Evolutionary conservation across 2,797 vertebrate genomes (phyloP), one percentile per base, ranked within the genome.

Genomic region (Helicolenus hilgendorfi): DNA sequence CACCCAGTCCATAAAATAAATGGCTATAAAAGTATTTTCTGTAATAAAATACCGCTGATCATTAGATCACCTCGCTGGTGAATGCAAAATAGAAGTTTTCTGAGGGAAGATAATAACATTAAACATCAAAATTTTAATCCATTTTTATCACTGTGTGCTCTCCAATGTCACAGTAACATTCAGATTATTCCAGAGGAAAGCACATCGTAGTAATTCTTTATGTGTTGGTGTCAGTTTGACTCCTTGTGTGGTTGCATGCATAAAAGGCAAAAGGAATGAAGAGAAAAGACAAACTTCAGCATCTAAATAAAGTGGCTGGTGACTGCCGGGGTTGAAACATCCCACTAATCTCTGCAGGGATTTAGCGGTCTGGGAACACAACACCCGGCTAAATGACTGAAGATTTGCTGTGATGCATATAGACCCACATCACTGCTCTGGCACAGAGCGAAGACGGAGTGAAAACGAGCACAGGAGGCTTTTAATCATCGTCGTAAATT

Each of bases 351-450:
- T 88, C 89, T 60, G 38, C 36, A 33, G 91, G 94, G 94, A 94
- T 96, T 96, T 95, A 94, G 73, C 63, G 20, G 71, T 81, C 89
- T 85, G 83, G 91, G 92, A 96, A 93, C 87, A 92, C 93, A 96
- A 95, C 89, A 94, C 93, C 92, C 13, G 73, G 81, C 87, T 92
- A 94, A 94, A 96, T 92, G 91, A 93, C 86, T 31, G 72, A 87
- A 91, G 96, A 94, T 96, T 95, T 95, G 83, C 78, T 77, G 76
- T 78, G 86, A 92, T 92, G 76, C 87, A 95, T 95, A 95, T 96
- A 95, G 94, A 96, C 59, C 36, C 53, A 64, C 84, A 91, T 88
- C 91, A 89, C 72, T 83, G 74, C 79, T n/a, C 76, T 56, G 83
- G 86, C 87, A 84, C 77, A 22, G 27, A 74, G 58, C 13, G 7